Evolutionary conservation across 2,888 invertebrate genomes (phyloP).

Genomic region (Polydrusus tereticollis): DNA sequence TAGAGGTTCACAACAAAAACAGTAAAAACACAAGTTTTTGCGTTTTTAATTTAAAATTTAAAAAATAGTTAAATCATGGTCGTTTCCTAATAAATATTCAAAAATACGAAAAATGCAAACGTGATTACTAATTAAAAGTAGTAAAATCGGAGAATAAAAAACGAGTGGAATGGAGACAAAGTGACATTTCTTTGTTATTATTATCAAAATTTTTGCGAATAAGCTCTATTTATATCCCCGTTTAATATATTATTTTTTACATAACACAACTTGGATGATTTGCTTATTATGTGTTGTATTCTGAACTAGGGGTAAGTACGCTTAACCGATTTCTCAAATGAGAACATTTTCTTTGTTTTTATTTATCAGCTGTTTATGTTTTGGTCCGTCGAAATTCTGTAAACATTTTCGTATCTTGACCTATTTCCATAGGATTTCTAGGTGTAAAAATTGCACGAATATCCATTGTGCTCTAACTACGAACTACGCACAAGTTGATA

Average conservation of each 20-base stretch:
- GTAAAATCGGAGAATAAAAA: conserved; percentile 17
- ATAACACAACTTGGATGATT: conserved; percentile 14
- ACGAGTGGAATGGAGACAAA: conserved; percentile 41
- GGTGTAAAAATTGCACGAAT: conserved; percentile 7
- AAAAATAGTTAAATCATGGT: conserved; percentile 5
- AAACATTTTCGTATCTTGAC: background rate
- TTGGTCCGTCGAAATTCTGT: conserved; percentile 2
- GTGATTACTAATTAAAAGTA: background rate
- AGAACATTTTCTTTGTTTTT: conserved; percentile 45
- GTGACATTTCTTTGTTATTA: conserved; percentile 57
- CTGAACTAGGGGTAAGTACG: conserved; percentile 43
- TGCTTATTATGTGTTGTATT: conserved; percentile 24
- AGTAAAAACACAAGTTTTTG: background rate
- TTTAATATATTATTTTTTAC: conserved; percentile 9
- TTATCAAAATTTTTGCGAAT: conserved; percentile 50
- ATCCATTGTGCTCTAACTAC: background rate
- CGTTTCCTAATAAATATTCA: conserved; percentile 1
- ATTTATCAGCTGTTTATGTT: conserved; percentile 46
- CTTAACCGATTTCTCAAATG: background rate
- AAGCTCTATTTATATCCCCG: conserved; percentile 36
- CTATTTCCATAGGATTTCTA: background rate
- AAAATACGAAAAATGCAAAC: conserved; percentile 8
- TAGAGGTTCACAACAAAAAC: background rate
- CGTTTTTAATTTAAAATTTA: background rate
- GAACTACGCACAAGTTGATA: background rate